phyloP scores from a whole-genome alignment of 2,888 invertebrate species.

The Oscheius myriophilus region DNA sequence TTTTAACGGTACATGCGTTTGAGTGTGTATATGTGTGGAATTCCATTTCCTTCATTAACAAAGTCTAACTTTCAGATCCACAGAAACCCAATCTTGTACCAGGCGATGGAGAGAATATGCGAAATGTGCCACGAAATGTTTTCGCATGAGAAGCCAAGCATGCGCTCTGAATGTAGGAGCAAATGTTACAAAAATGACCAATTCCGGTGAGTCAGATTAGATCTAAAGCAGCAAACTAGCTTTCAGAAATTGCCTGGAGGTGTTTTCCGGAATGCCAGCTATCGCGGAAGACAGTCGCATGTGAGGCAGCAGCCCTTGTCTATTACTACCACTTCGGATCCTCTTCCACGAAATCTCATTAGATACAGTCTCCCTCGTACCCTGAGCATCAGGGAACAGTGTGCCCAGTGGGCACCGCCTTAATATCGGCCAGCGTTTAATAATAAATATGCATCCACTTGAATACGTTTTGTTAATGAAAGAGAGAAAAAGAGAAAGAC shows the following conservation, averaged over 20 bases:
- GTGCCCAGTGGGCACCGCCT: no score
- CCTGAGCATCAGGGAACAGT: no score
- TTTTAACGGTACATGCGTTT: not conserved
- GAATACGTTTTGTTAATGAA: no score
- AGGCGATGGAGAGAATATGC: slow-evolving; percentile 61
- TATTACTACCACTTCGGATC: no score
- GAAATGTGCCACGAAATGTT: slow-evolving; percentile 64
- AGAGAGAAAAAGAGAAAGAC: no score
- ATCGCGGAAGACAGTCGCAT: no score
- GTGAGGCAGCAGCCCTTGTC: no score
- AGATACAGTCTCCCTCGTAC: no score
- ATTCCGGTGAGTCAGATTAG: slow-evolving; percentile 34
- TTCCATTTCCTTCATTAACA: no score
- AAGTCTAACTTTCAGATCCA: slow-evolving; percentile 49
- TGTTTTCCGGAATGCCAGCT: slow-evolving; percentile 8
- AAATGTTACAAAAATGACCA: slow-evolving; percentile 59
- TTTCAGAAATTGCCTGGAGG: slow-evolving; percentile 18
- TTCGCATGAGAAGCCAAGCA: slow-evolving; percentile 55
- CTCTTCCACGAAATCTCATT: no score
- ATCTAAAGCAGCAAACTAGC: not conserved
- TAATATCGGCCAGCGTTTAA: no score
- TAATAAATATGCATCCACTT: no score
- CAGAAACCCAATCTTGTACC: slow-evolving; percentile 54
- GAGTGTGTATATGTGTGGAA: not conserved
- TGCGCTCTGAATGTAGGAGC: slow-evolving; percentile 57